phyloP scores from a whole-genome alignment of 1,140 invertebrate genomes.

The Pseudomyrmex concolor region DNA sequence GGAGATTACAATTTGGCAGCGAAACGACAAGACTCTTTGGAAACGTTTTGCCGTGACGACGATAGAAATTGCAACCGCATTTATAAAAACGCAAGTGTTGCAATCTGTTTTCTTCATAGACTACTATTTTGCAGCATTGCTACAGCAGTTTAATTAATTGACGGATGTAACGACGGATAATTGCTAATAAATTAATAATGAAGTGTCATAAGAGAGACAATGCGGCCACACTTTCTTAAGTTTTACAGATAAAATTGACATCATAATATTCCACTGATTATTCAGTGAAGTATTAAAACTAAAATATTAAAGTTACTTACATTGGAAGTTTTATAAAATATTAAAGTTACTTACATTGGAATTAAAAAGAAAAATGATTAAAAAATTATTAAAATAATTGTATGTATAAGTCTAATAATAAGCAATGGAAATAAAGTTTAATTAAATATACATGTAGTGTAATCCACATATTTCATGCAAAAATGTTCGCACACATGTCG shows the following conservation, averaged over 20 bases:
- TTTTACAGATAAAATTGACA: background rate
- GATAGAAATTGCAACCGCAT: conserved; percentile 12
- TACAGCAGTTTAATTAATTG: conserved; percentile 13
- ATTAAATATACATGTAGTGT: background rate
- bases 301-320: background rate
- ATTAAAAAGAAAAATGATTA: background rate
- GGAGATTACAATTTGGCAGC: conserved; percentile 43
- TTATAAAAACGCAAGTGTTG: conserved; percentile 11
- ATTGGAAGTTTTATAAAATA: background rate
- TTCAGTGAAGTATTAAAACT: too few relatives aligned
- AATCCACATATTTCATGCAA: background rate
- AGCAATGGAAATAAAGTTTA: background rate
- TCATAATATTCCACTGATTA: too few relatives aligned
- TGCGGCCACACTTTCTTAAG: background rate
- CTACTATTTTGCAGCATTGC: background rate
- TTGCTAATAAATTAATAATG: conserved; percentile 24
- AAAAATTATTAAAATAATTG: conserved; percentile 3
- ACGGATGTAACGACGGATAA: background rate
- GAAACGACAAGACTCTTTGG: conserved; percentile 21
- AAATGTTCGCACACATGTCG: background rate
- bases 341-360: background rate
- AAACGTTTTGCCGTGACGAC: conserved; percentile 16
- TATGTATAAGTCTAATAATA: background rate
- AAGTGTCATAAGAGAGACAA: background rate
- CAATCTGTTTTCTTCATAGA: background rate